A percentile compares a stretch with the other conserved stretches of the same genome.
Conservation (phyloP, 2,797 vertebrate species). For the Macropodus opercularis region DNA sequence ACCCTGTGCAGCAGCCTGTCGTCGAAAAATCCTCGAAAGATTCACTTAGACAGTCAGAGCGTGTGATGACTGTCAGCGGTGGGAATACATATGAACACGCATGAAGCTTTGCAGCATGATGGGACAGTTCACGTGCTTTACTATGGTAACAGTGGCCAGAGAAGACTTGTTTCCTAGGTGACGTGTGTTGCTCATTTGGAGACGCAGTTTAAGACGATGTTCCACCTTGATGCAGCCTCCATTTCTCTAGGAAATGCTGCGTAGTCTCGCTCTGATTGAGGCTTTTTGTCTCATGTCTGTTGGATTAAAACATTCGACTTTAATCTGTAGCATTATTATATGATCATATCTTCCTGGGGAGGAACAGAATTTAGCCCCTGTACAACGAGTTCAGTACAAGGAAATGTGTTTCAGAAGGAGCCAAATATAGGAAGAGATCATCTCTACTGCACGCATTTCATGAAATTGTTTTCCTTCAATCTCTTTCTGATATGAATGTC, state of each 20-base stretch:
- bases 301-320: conserved; percentile 21
- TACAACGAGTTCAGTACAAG: neutral
- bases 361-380: conserved; percentile 11
- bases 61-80: neutral
- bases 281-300: conserved; percentile 20
- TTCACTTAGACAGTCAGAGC: too few relatives aligned
- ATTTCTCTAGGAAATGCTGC: conserved; percentile 13
- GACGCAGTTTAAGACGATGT: conserved; percentile 39
- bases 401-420: conserved; percentile 12
- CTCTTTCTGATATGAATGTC: conserved; percentile 17
- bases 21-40: too few relatives aligned
- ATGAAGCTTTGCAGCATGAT: conserved; percentile 28
- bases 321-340: conserved; percentile 26
- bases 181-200: conserved; percentile 40
- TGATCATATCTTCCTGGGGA: conserved; percentile 16
- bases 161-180: conserved; percentile 69
- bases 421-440: conserved; percentile 20
- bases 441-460: conserved; percentile 4
- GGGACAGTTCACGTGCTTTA: conserved; percentile 59
- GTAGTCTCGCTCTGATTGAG: conserved; percentile 13
- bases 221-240: conserved; percentile 6
- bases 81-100: too few relatives aligned
- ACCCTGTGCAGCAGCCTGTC: too few relatives aligned
- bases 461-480: conserved; percentile 19
- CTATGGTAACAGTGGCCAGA: conserved; percentile 65